These are phyloP conservation scores for Anguilla obscura DNA, from an alignment of 2,797 vertebrate genomes.

Conservation along the genomic window DNA sequence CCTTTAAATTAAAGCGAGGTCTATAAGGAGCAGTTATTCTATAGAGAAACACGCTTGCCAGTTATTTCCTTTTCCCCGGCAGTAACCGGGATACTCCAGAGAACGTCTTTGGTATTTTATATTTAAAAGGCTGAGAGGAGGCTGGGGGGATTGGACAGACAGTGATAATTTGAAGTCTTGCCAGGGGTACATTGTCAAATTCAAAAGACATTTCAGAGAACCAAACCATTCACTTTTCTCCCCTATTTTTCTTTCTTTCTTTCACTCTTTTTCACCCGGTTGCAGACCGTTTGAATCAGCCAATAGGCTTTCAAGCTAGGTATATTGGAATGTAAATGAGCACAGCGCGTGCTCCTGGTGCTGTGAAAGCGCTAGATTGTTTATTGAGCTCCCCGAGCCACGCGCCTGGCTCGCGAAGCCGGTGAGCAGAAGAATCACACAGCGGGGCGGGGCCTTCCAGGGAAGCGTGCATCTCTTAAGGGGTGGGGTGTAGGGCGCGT, in stretches of 20 bases:
- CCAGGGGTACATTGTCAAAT: constrained; percentile 76
- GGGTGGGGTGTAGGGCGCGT: constrained; percentile 78
- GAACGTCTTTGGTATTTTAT: constrained; percentile 67
- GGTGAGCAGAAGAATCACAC: constrained; percentile 73
- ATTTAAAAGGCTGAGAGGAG: constrained; percentile 69
- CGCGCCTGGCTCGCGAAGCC: constrained; percentile 82
- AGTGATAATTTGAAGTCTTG: constrained; percentile 74
- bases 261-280: constrained; percentile 63
- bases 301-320: constrained; percentile 74
- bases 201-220: constrained; percentile 78
- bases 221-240: constrained; percentile 66
- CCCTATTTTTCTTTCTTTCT: constrained; percentile 57
- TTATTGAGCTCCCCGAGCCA: constrained; percentile 85
- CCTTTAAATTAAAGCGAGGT: constrained; percentile 58
- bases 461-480: constrained; percentile 75
- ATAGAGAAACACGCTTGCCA: constrained; percentile 62
- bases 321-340: constrained; percentile 85
- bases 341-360: constrained; percentile 78
- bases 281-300: constrained; percentile 77
- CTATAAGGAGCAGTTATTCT: constrained; percentile 59
- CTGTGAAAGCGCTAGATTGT: constrained; percentile 82
- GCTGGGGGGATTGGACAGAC: constrained; percentile 52
- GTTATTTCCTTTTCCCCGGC: constrained; percentile 59
- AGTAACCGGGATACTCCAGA: constrained; percentile 69
- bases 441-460: constrained; percentile 75